Base-by-base conservation (phyloP, 30 jellyfish, hydroid and myxozoan genomes). In the Nemopilema nomurai region DNA sequence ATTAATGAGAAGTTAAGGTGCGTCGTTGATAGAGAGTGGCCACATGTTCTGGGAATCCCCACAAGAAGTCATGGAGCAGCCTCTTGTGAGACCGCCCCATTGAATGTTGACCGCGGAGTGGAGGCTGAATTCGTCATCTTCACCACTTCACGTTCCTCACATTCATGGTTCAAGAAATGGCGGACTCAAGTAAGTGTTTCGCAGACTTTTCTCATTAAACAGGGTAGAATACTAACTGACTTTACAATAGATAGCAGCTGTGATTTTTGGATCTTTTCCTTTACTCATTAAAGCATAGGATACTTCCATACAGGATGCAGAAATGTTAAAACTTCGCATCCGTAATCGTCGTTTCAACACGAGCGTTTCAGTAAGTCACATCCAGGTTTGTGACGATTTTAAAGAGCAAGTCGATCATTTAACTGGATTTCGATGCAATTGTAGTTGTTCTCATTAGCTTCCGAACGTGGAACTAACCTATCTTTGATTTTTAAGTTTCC, bases 171-270 rank as follows among this genome's bases (percentile, higher is more conserved):
- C 57, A 50, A 83, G 80, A 87, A 20, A 87, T 87, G 96, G 96
- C 96, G 81, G 96, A 87, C 33, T 77, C 90, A 50, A 90, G 96
- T 87, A 87, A 62, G 92, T 62, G 64, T 18, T 27, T 27, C 51
- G 63, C 41, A n/a, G 32, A 31, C 4, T 49, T 3, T 50, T 50
- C 26, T n/a, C 86, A 17, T 49, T 41, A 31, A n/a, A 31, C 22
- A 16, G 17, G 20, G 81, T 8, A 21, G 81, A 4, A 70, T 70
- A 31, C 79, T 63, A 24, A 19, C 29, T 19, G 30, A 63, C n/a
- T 21, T 63, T 63, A 8, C 18, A 63, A 7, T 63, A 19, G 9
- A 7, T 6, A 21, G 27, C 18, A 18, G 9, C 7, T 63, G 8
- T 24, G n/a, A 24, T 63, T 0, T 21, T 28, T 0, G 8, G 6